Conservation (phyloP, 2,113 vertebrate species). For the Chinchilla lanigera region DNA sequence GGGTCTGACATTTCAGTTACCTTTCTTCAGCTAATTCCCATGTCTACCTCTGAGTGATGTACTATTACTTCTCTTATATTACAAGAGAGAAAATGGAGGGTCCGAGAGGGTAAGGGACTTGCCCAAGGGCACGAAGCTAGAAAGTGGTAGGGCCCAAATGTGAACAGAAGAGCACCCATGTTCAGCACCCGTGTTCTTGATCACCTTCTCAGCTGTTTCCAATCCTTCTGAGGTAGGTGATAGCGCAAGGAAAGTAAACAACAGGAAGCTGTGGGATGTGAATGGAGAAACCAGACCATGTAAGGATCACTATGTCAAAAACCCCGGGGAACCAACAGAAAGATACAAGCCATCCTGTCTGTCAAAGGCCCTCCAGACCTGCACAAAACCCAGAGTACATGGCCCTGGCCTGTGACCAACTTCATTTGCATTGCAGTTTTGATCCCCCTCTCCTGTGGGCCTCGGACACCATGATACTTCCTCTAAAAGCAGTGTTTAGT, state of each 20-base stretch:
- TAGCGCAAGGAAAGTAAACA: background rate
- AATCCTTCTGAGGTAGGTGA: background rate
- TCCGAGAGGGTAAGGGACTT: conserved; percentile 11
- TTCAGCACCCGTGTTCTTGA: background rate
- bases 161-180: background rate
- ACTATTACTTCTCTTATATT: conserved; percentile 2
- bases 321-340: background rate
- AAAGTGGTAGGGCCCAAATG: background rate
- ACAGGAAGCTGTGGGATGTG: background rate
- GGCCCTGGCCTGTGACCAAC: background rate
- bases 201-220: background rate
- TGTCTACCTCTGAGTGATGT: background rate
- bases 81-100: background rate
- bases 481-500: background rate
- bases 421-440: background rate
- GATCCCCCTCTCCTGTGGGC: background rate
- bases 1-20: background rate
- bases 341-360: background rate
- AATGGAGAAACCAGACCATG: background rate
- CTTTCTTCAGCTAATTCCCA: background rate
- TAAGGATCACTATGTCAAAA: background rate
- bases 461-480: background rate
- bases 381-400: background rate
- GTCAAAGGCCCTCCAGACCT: background rate
- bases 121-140: background rate